Evolutionary conservation across 2,113 vertebrate species (phyloP).

Genomic region (Coregonus clupeaformis): DNA sequence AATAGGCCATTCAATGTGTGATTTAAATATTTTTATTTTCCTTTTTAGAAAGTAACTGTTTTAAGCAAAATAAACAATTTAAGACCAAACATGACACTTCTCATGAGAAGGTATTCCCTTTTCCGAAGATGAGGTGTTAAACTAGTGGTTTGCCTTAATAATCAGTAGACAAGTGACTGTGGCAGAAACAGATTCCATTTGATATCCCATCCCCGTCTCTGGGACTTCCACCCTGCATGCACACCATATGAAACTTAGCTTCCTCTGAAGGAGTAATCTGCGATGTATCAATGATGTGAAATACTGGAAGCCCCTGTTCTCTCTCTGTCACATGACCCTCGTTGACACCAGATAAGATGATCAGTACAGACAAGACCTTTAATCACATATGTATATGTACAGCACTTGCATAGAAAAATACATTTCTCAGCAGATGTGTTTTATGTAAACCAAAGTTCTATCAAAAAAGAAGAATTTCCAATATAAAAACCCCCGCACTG

Average conservation of each 20-base stretch:
- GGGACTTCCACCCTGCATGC: constrained; percentile 8
- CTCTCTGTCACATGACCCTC: constrained; percentile 41
- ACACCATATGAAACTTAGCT: background rate
- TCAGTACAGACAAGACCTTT: constrained; percentile 43
- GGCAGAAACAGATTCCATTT: constrained; percentile 57
- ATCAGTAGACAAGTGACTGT: constrained; percentile 68
- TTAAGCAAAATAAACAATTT: constrained; percentile 69
- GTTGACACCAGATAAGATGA: constrained; percentile 32
- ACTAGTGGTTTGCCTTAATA: constrained; percentile 62
- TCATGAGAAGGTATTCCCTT: constrained; percentile 55
- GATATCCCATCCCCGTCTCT: constrained; percentile 21
- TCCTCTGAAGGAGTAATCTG: no score
- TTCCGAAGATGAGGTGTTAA: constrained; percentile 49
- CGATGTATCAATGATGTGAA: constrained; percentile 36
- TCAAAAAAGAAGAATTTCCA: constrained; percentile 49
- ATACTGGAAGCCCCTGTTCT: constrained; percentile 62
- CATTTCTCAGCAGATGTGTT: constrained; percentile 72
- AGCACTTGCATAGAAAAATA: constrained; percentile 81
- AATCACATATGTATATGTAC: constrained; percentile 57
- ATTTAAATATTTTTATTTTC: constrained; percentile 74
- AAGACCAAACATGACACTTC: constrained; percentile 60
- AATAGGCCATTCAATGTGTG: constrained; percentile 9
- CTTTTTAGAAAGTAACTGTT: constrained; percentile 63
- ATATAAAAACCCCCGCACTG: constrained; percentile 63
- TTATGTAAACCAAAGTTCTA: constrained; percentile 71